Evolutionary conservation across 2,797 vertebrate genomes (phyloP).

Genomic region (Eutrigla gurnardus): DNA sequence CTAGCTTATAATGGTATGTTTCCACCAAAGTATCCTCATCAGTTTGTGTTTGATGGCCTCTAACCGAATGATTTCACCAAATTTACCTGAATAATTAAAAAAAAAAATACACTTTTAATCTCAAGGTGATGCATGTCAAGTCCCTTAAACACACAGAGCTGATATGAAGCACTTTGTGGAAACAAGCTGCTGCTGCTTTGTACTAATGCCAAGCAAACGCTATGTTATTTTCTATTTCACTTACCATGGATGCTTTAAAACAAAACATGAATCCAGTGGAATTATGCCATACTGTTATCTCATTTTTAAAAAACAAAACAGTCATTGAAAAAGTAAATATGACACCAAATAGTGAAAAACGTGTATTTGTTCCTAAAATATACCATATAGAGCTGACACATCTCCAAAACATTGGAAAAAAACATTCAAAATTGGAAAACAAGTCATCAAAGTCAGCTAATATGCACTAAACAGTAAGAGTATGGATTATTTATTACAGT

Average conservation of each 20-base stretch:
- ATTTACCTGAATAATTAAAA: not conserved
- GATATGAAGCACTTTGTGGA: slow-evolving; percentile 65
- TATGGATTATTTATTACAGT: not conserved
- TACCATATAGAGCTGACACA: not conserved
- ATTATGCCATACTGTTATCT: slow-evolving; percentile 20
- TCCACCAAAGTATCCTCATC: slow-evolving; percentile 69
- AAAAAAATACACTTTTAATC: not conserved
- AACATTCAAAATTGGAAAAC: not conserved
- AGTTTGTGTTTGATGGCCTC: slow-evolving; percentile 45
- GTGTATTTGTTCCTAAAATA: not conserved
- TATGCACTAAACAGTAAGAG: not conserved
- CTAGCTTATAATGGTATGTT: slow-evolving; percentile 34
- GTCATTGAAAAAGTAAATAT: not conserved
- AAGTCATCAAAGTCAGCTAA: slow-evolving; percentile 29
- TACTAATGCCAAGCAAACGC: slow-evolving; percentile 56
- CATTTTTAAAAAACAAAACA: not conserved
- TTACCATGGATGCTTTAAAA: slow-evolving; percentile 66
- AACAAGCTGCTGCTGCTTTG: slow-evolving; percentile 38
- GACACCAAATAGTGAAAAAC: not conserved
- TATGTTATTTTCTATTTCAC: slow-evolving; percentile 63
- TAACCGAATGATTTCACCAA: not conserved
- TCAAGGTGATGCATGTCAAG: not conserved
- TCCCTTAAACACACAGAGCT: slow-evolving; percentile 48
- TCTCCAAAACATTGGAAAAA: not conserved
- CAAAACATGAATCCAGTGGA: slow-evolving; percentile 49